Base-by-base conservation (phyloP, 2,113 vertebrate genomes). In the Uria aalge region DNA sequence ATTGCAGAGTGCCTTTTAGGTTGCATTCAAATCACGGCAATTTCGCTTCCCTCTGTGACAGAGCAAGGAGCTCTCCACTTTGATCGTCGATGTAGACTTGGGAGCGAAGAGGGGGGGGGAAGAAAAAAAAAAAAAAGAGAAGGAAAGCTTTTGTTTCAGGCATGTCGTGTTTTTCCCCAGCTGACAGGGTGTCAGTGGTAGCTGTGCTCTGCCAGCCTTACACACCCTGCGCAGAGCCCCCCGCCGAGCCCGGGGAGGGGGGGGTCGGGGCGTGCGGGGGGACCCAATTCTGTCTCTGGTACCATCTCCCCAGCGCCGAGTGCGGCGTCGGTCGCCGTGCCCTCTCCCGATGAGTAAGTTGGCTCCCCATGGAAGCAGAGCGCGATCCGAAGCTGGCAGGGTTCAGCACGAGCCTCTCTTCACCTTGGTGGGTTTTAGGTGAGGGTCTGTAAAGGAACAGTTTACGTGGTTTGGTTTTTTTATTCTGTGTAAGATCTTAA, bases 251-350 rank as follows among this genome's bases (percentile, higher is more conserved):
- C 4, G 5, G 7, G 24, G 69, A 38, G 40, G 40, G 11, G 40
- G 5, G 48, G 36, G 7, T 32, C 10, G 55, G 53, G 80, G 15
- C 3, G 3, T 12, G 26, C 6, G 3, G 12, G 2, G 57, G 23
- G 19, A 47, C 45, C 3, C 0, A 14, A 34, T 13, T 10, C 24
- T 3, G n/a, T 67, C 74, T 63, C 29, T 23, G 9, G 29, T 2
- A 7, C 11, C 2, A 5, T 66, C n/a, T 40, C 48, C 50, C 6
- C 38, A 6, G 32, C 0, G 2, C 64, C 12, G 2, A 47, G 68
- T 11, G 4, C 81, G 18, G 38, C 3, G 0, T 17, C 1, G 0
- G 23, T 21, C 5, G 2, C 69, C 5, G 40, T 1, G 14, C 68
- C 9, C 1, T 50, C 45, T 72, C 30, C 80, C 3, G 77, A 6